Evolutionary conservation across 2,797 vertebrate genomes (phyloP).

Genomic region (Cottoperca gobio): DNA sequence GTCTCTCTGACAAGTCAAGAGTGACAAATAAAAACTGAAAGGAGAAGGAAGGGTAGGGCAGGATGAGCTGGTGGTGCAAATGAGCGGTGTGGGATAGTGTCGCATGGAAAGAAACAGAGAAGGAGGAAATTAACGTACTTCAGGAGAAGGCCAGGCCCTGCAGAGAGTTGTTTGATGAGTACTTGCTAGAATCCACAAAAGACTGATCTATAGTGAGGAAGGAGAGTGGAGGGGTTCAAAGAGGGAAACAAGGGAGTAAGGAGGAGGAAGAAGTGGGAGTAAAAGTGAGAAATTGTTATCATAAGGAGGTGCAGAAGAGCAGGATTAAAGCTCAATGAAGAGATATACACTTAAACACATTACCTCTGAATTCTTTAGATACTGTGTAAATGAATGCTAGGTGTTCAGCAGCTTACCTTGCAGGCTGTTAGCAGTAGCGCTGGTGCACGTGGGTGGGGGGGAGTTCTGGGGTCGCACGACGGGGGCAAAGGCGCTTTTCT

Average conservation of each 20-base stretch:
- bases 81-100: slow-evolving; percentile 78
- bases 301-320: slow-evolving; percentile 45
- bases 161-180: slow-evolving; percentile 95
- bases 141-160: slow-evolving; percentile 97
- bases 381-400: background rate
- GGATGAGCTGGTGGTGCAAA: slow-evolving; percentile 79
- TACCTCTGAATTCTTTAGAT: background rate
- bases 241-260: slow-evolving; percentile 61
- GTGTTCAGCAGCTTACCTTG: slow-evolving; percentile 88
- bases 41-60: slow-evolving; percentile 72
- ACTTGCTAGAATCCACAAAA: slow-evolving; percentile 99
- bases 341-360: slow-evolving; percentile 2
- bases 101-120: slow-evolving; percentile 41
- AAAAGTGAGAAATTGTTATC: slow-evolving; percentile 65
- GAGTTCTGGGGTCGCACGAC: slow-evolving; percentile 98
- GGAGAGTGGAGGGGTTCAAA: slow-evolving; percentile 81
- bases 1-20: slow-evolving; percentile 67
- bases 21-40: slow-evolving; percentile 76
- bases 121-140: slow-evolving; percentile 88
- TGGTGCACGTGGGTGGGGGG: slow-evolving; percentile 97
- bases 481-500: slow-evolving; percentile 99
- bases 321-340: slow-evolving; percentile 41
- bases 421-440: slow-evolving; percentile 96
- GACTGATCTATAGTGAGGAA: slow-evolving; percentile 91
- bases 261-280: slow-evolving; percentile 49